These are phyloP conservation scores for Hybos culiciformis DNA, from an alignment of 2,888 invertebrate genomes.

Conservation along the genomic window DNA sequence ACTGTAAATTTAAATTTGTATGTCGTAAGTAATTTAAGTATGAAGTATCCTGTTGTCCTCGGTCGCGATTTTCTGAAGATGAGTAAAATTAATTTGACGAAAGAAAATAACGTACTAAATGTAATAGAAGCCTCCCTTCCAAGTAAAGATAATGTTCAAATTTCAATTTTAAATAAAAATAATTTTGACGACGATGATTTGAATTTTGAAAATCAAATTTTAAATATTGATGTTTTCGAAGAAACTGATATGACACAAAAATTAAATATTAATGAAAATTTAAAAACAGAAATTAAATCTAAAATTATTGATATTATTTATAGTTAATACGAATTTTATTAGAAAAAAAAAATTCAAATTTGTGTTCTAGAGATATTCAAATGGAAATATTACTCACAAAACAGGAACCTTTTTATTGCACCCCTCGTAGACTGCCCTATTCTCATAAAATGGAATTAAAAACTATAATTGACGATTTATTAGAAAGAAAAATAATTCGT, in stretches of 20 bases:
- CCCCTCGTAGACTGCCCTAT: constrained; percentile 9
- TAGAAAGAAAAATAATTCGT: constrained; percentile 10
- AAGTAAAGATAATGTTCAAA: constrained; percentile 1
- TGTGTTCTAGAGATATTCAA: not conserved
- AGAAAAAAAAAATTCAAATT: too few relatives aligned
- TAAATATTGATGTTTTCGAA: constrained; percentile 9
- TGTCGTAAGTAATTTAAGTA: constrained; percentile 10
- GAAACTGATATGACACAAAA: constrained; percentile 1
- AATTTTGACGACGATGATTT: not conserved
- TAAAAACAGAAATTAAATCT: constrained; percentile 1
- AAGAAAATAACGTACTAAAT: constrained; percentile 3
- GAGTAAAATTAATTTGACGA: too few relatives aligned
- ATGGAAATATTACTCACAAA: constrained; percentile 9
- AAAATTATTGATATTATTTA: too few relatives aligned
- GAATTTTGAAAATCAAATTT: constrained; percentile 7
- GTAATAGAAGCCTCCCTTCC: too few relatives aligned
- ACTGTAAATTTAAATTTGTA: constrained; percentile 6
- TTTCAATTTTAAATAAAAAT: too few relatives aligned
- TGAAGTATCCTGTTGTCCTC: constrained; percentile 12
- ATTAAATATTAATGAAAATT: constrained; percentile 5
- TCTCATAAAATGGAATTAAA: constrained; percentile 10
- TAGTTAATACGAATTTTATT: too few relatives aligned
- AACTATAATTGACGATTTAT: constrained; percentile 10
- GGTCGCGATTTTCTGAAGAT: constrained; percentile 10
- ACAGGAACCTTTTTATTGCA: constrained; percentile 10